A percentile compares a stretch with the other conserved stretches of the same genome.
Evolutionary conservation across 2,888 invertebrate genomes (phyloP).

Genomic region (Lepidochrysops patricia): DNA sequence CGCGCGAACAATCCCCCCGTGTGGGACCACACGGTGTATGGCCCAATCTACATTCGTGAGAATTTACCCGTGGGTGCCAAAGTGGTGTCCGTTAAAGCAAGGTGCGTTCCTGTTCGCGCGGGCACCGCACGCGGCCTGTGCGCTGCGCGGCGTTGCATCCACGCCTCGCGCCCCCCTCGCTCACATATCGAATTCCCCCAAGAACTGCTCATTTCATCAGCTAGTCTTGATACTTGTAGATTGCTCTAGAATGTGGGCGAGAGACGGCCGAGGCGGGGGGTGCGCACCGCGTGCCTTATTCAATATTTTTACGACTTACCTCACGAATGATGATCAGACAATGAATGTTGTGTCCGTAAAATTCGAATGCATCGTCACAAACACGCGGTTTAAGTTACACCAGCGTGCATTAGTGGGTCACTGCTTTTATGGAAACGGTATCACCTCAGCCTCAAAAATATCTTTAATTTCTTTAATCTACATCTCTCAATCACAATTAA

Average conservation of each 20-base stretch:
- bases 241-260: constrained; percentile 19
- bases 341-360: constrained; percentile 45
- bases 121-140: constrained; percentile 78
- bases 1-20: constrained; percentile 97
- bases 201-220: constrained; percentile 16
- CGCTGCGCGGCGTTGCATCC: constrained; percentile 44
- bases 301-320: constrained; percentile 54
- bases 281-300: constrained; percentile 54
- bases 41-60: constrained; percentile 97
- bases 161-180: constrained; percentile 20
- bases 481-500: not conserved
- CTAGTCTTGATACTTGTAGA: not conserved
- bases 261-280: constrained; percentile 44
- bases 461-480: constrained; percentile 30
- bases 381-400: constrained; percentile 50
- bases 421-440: constrained; percentile 66
- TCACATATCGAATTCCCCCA: constrained; percentile 15
- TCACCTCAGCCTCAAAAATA: constrained; percentile 51
- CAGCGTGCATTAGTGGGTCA: constrained; percentile 65
- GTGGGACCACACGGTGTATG: constrained; percentile 97
- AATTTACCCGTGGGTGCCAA: constrained; percentile 97
- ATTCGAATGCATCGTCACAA: constrained; percentile 53
- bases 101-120: constrained; percentile 83
- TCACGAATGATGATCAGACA: constrained; percentile 63
- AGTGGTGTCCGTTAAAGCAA: constrained; percentile 98